Evolutionary conservation across 2,888 invertebrate species (phyloP).

Genomic region (Coecobrya sp.): DNA sequence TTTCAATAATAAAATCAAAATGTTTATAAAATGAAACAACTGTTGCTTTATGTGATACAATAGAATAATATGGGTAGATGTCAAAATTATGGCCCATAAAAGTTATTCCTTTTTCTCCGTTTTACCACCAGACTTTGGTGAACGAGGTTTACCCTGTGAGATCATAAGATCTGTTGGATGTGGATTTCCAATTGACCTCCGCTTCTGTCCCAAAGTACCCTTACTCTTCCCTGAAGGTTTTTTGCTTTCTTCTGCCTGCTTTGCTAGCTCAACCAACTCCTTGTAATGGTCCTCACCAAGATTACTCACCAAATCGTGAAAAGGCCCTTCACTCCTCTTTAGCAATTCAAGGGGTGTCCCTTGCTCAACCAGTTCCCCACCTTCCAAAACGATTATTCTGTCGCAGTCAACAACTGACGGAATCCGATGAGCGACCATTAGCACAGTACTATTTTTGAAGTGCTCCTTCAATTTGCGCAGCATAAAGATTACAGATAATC

Average conservation of each 20-base stretch:
- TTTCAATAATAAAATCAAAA: too few relatives aligned
- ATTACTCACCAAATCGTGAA: conserved; percentile 61
- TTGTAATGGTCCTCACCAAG: conserved; percentile 38
- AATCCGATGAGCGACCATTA: conserved; percentile 72
- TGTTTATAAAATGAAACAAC: too few relatives aligned
- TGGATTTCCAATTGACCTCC: too few relatives aligned
- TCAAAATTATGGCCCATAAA: too few relatives aligned
- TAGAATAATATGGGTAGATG: too few relatives aligned
- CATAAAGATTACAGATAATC: conserved; percentile 54
- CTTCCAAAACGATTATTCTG: conserved; percentile 71
- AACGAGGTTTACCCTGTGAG: too few relatives aligned
- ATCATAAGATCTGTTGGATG: too few relatives aligned
- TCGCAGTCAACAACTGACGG: conserved; percentile 70
- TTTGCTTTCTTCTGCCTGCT: not conserved
- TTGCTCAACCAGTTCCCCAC: conserved; percentile 68
- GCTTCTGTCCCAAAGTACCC: too few relatives aligned
- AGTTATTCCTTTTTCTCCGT: too few relatives aligned
- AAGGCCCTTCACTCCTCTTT: conserved; percentile 44
- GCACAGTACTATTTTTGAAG: conserved; percentile 69
- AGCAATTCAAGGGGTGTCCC: conserved; percentile 72
- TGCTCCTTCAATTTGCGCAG: conserved; percentile 54
- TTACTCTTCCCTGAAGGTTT: too few relatives aligned
- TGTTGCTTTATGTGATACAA: too few relatives aligned
- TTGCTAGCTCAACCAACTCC: conserved; percentile 53
- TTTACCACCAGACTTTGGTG: too few relatives aligned